Percentiles rank a stretch among this genome's conserved stretches.
These are phyloP conservation scores for Lymantria dispar DNA, from an alignment of 2,888 invertebrate genomes.

Conservation along the genomic window DNA sequence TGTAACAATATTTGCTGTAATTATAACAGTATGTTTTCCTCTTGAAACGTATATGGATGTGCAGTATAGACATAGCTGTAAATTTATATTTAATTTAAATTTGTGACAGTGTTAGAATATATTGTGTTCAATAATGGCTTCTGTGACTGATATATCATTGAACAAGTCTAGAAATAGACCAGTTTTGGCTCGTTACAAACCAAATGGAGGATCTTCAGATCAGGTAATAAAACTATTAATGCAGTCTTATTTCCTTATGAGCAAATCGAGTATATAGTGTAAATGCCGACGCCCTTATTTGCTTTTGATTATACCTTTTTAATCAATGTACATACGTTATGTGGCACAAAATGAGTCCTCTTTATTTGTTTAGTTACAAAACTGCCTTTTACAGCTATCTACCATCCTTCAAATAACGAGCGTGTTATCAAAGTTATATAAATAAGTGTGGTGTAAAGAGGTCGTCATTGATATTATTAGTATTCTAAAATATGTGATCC, in stretches of 20 bases:
- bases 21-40: slow-evolving; percentile 73
- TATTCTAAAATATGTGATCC: slow-evolving; percentile 10
- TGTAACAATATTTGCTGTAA: slow-evolving; percentile 58
- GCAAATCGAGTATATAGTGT: neutral
- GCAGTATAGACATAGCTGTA: slow-evolving; percentile 26
- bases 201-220: slow-evolving; percentile 48
- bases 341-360: neutral
- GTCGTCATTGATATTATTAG: slow-evolving; percentile 25
- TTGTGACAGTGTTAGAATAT: slow-evolving; percentile 23
- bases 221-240: slow-evolving; percentile 52
- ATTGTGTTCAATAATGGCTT: slow-evolving; percentile 52
- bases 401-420: neutral
- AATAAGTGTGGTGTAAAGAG: slow-evolving; percentile 18
- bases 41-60: slow-evolving; percentile 55
- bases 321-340: no score
- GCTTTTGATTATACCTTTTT: no score
- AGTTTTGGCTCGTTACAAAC: slow-evolving; percentile 70
- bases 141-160: slow-evolving; percentile 66
- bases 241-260: slow-evolving; percentile 13
- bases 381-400: neutral
- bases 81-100: slow-evolving; percentile 13
- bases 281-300: neutral
- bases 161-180: slow-evolving; percentile 68
- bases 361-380: neutral
- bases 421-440: slow-evolving; percentile 4